phyloP scores from a whole-genome alignment of 2,888 invertebrate genomes.

The Caenorhabditis afra region DNA sequence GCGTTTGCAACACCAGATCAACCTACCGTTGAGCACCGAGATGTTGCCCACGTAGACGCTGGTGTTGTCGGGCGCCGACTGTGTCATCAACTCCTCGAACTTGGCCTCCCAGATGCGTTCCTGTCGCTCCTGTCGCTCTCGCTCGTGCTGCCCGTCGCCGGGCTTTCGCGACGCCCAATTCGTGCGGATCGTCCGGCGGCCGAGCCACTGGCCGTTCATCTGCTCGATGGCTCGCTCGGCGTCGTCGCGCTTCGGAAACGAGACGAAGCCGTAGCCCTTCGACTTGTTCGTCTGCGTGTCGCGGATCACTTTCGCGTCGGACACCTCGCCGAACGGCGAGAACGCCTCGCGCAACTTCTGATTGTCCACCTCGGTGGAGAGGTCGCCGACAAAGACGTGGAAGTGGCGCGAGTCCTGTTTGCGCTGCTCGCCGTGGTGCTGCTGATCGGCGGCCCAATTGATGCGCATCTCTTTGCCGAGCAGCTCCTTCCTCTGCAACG shows the following conservation, averaged over 20 bases:
- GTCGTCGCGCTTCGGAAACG: conserved; percentile 98
- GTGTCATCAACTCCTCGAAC: conserved; percentile 97
- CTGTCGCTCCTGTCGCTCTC: conserved; percentile 8
- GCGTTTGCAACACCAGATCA: not conserved
- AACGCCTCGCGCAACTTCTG: conserved; percentile 97
- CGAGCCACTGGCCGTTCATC: conserved; percentile 99
- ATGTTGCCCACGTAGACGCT: conserved; percentile 99
- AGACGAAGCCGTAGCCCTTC: conserved; percentile 99
- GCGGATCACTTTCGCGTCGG: conserved; percentile 98
- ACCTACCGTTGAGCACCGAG: conserved; percentile 48
- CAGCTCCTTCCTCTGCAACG: conserved; percentile 98
- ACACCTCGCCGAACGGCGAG: conserved; percentile 98
- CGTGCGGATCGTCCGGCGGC: conserved; percentile 95
- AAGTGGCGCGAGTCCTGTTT: conserved; percentile 91
- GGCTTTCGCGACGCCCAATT: conserved; percentile 99
- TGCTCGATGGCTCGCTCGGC: conserved; percentile 97
- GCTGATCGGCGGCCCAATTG: conserved; percentile 99
- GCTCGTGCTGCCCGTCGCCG: conserved; percentile 82
- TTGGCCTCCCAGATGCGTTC: conserved; percentile 82
- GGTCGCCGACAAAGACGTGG: conserved; percentile 99
- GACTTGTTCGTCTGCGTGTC: conserved; percentile 99
- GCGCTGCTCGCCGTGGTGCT: conserved; percentile 85
- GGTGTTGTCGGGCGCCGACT: conserved; percentile 97
- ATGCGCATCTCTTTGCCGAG: conserved; percentile 99
- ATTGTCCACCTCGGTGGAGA: conserved; percentile 98